Conservation (phyloP, 2,888 invertebrate species). For the Watsonalla binaria region DNA sequence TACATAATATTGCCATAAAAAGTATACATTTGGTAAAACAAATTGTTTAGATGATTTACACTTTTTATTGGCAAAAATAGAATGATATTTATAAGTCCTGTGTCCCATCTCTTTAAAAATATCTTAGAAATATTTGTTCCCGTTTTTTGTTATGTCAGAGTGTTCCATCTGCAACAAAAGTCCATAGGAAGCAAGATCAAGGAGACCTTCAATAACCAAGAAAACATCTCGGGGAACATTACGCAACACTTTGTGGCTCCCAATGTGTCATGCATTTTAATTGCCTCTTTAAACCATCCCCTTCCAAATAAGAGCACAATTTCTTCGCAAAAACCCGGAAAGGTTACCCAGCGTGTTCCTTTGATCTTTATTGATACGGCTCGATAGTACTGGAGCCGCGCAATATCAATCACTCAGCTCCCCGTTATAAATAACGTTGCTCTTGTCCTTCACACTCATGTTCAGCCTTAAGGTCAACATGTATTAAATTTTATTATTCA, state of each 20-base stretch:
- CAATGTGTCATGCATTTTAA: constrained; percentile 9
- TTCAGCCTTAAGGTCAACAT: background rate
- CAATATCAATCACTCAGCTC: constrained; percentile 1
- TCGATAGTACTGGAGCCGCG: background rate
- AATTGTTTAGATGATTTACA: too few species aligned
- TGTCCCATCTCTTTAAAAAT: too few species aligned
- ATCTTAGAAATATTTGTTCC: too few species aligned
- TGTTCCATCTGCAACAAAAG: too few species aligned
- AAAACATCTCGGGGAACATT: background rate
- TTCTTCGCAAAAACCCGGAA: background rate
- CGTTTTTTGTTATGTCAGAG: too few species aligned
- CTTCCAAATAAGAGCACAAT: background rate
- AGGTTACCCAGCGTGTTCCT: background rate
- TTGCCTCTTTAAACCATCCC: constrained; percentile 5
- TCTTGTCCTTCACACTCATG: background rate
- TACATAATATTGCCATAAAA: too few species aligned
- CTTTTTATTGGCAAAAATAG: too few species aligned
- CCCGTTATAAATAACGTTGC: background rate
- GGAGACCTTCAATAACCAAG: too few species aligned
- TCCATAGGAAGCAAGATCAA: too few species aligned
- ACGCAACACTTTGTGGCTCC: background rate
- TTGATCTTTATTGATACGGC: constrained; percentile 2
- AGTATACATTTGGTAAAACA: too few species aligned
- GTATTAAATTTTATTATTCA: background rate
- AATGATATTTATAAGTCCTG: too few species aligned